These are phyloP conservation scores for Amphipoea lucens DNA, from an alignment of 2,888 invertebrate genomes.

Conservation along the genomic window DNA sequence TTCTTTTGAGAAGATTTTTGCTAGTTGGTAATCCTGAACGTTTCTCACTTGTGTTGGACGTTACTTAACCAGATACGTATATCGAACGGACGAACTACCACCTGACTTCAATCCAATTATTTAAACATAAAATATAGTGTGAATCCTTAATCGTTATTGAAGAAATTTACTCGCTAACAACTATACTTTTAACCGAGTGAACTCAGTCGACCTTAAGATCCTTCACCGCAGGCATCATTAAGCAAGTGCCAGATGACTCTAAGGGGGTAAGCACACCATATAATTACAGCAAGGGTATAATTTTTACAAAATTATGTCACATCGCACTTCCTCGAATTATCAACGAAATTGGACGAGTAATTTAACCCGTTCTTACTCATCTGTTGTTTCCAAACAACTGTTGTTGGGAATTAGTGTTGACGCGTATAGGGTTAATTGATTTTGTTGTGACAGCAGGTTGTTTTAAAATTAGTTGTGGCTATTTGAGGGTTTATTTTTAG, in stretches of 20 bases:
- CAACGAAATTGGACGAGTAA: conserved; percentile 64
- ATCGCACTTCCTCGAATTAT: conserved; percentile 65
- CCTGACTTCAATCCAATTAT: not conserved
- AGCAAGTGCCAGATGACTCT: conserved; percentile 76
- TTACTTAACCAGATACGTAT: not conserved
- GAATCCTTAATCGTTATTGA: conserved; percentile 30
- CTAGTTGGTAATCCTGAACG: not conserved
- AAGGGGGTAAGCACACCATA: conserved; percentile 70
- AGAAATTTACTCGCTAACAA: conserved; percentile 15
- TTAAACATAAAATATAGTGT: conserved; percentile 17
- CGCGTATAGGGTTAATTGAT: conserved; percentile 54
- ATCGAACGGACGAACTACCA: not conserved
- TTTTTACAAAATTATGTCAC: conserved; percentile 78
- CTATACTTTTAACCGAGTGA: conserved; percentile 45
- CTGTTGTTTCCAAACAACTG: conserved; percentile 61
- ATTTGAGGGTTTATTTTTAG: conserved; percentile 23
- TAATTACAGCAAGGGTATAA: conserved; percentile 72
- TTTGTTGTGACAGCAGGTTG: conserved; percentile 48
- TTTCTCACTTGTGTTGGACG: too few species aligned
- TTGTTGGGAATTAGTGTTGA: conserved; percentile 58
- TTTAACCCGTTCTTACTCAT: conserved; percentile 65
- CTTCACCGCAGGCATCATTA: conserved; percentile 77
- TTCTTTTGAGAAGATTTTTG: not conserved
- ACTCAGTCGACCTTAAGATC: conserved; percentile 59
- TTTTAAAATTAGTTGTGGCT: conserved; percentile 31